These are phyloP conservation scores for Apis dorsata DNA, from an alignment of 1,140 invertebrate species.

Conservation along the genomic window DNA sequence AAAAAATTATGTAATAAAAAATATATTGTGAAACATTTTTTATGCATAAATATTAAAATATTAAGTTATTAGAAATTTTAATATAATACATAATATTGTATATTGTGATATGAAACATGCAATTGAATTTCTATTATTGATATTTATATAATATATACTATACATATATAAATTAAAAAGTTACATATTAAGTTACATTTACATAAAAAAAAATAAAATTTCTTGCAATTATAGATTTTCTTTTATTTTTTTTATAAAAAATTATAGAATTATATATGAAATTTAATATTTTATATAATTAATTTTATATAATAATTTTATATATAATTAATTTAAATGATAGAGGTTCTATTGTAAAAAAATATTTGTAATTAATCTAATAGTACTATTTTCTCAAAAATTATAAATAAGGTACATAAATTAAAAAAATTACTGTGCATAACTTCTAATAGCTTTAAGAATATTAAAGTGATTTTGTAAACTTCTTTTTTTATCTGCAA, in stretches of 20 bases:
- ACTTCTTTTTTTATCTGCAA: slow-evolving; percentile 82
- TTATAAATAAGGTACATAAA: not conserved
- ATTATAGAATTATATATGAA: not conserved
- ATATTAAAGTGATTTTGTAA: slow-evolving; percentile 87
- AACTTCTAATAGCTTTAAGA: slow-evolving; percentile 80
- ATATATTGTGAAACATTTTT: not conserved
- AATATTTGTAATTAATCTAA: not conserved
- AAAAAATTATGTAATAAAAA: not conserved
- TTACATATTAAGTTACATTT: not conserved
- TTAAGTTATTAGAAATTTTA: slow-evolving; percentile 7
- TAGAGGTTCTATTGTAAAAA: not conserved
- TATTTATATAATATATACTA: not conserved
- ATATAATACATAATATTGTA: not conserved
- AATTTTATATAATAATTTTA: too few species aligned
- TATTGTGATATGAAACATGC: not conserved
- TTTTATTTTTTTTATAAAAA: not conserved
- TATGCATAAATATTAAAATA: not conserved
- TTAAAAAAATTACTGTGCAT: slow-evolving; percentile 21
- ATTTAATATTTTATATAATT: not conserved
- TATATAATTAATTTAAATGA: not conserved
- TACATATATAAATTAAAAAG: not conserved
- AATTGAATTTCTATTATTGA: not conserved
- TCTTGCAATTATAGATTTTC: not conserved
- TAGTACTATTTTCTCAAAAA: not conserved
- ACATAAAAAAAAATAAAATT: not conserved